Conservation (phyloP, 1,140 invertebrate genomes). For the Drosophila tropicalis region DNA sequence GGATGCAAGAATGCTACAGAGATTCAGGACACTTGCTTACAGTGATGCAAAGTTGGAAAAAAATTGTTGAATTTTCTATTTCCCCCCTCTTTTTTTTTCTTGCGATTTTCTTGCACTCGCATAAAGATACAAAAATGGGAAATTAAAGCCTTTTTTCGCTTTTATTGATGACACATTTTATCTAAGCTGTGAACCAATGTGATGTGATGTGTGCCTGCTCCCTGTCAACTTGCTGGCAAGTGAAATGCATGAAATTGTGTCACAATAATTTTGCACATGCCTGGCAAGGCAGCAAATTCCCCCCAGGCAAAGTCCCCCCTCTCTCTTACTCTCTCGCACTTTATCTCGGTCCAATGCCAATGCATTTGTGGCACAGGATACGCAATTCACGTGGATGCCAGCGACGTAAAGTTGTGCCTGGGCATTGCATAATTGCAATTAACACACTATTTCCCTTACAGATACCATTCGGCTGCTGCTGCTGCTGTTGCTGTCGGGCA, state of each 20-base stretch:
- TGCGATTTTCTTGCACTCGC: background rate
- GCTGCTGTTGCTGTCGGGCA: background rate
- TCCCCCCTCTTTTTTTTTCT: background rate
- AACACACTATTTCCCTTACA: constrained; percentile 56
- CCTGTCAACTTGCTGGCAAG: constrained; percentile 44
- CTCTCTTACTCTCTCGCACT: no score
- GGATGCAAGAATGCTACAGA: background rate
- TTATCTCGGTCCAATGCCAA: constrained; percentile 38
- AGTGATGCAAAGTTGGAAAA: constrained; percentile 5
- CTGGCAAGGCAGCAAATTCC: constrained; percentile 26
- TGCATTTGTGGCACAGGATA: constrained; percentile 64
- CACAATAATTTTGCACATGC: constrained; percentile 75
- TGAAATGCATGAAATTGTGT: constrained; percentile 77
- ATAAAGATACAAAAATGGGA: background rate
- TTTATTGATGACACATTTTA: background rate
- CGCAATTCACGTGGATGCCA: constrained; percentile 59
- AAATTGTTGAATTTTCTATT: background rate
- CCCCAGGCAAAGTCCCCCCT: background rate
- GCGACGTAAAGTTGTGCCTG: constrained; percentile 2
- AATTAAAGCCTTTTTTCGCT: background rate
- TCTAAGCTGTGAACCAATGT: constrained; percentile 12
- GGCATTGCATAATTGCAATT: constrained; percentile 77
- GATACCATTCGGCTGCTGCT: constrained; percentile 12
- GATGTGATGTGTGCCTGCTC: background rate
- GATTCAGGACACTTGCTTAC: constrained; percentile 2